Evolutionary conservation across 2,797 vertebrate genomes (phyloP).

Genomic region (Hippocampus kuda): DNA sequence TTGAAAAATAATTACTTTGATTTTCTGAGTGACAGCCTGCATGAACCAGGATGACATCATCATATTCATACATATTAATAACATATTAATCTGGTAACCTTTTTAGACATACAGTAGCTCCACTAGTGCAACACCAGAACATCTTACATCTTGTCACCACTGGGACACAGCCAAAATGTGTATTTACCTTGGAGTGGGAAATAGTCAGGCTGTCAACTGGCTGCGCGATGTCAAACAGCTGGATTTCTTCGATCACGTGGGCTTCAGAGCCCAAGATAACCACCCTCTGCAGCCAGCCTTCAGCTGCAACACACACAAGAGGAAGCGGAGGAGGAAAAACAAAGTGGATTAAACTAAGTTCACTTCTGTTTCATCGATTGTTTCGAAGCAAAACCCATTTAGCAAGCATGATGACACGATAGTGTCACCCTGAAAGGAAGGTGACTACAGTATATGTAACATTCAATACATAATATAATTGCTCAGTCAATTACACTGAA

Average conservation of each 20-base stretch:
- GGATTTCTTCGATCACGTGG: conserved; percentile 90
- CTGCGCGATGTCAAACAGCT: conserved; percentile 80
- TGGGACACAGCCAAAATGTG: neutral
- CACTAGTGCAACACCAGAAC: neutral
- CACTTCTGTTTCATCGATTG: neutral
- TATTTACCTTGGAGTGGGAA: conserved; percentile 76
- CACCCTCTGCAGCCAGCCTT: conserved; percentile 88
- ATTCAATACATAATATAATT: neutral
- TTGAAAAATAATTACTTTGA: neutral
- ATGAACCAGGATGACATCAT: neutral
- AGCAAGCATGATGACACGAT: neutral
- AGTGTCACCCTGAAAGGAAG: neutral
- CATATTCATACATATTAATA: neutral
- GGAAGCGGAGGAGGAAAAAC: neutral
- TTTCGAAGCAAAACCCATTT: neutral
- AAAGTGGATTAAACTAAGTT: neutral
- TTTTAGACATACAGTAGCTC: conserved; percentile 3
- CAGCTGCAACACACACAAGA: conserved; percentile 57
- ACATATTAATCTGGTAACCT: neutral
- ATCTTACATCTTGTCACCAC: neutral
- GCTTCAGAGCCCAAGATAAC: conserved; percentile 70
- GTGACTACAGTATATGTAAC: neutral
- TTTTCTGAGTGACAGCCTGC: neutral
- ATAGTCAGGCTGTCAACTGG: conserved; percentile 85
- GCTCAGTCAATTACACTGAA: too few relatives aligned